Base-by-base conservation (phyloP, 2,113 vertebrate species). In the Bufo gargarizans region DNA sequence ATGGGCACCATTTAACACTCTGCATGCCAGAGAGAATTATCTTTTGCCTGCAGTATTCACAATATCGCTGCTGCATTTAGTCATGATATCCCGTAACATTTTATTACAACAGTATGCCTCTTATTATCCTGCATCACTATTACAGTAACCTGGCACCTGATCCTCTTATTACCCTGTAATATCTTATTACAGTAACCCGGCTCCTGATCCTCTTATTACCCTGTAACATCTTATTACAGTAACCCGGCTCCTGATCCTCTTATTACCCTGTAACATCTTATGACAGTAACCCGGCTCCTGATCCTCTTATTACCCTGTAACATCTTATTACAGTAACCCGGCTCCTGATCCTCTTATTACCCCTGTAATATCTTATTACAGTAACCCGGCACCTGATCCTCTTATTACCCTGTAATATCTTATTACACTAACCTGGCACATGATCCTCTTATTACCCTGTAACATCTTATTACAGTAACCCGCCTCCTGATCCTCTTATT, bases 1-100 rank as follows among this genome's bases (percentile, higher is more conserved):
- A 88, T 82, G 86, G 86, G 78, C 86, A 22, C 58, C 17, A 81
- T 71, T 88, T 88, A 88, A 88, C 86, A 79, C 55, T 49, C 43
- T 65, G 17, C 11, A 43, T 82, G 79, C 77, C 55, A 22, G 55
- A 50, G 53, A 47, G 50, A 56, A 56, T 14, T 65, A 67, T 53
- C 4, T 19, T 78, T 69, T 81, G 17, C 14, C 76, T 55, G 10
- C 17, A 67, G 11, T 86, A 53, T 77, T 77, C 33, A 47, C 56
- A 77, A 10, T 86, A 67, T 63, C 20, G 76, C 71, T 16, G 71
- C 71, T 76, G 69, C 8, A 6, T 19, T 13, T 17, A 61, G 33
- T 43, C 55, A 20, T 47, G 58, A 77, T 72, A 22, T 53, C 82
- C 22, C 45, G 83, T 85, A 85, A 58, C 50, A 85, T 10, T 71